Conservation (phyloP, 2,113 vertebrate species). For the Silurus asotus region DNA sequence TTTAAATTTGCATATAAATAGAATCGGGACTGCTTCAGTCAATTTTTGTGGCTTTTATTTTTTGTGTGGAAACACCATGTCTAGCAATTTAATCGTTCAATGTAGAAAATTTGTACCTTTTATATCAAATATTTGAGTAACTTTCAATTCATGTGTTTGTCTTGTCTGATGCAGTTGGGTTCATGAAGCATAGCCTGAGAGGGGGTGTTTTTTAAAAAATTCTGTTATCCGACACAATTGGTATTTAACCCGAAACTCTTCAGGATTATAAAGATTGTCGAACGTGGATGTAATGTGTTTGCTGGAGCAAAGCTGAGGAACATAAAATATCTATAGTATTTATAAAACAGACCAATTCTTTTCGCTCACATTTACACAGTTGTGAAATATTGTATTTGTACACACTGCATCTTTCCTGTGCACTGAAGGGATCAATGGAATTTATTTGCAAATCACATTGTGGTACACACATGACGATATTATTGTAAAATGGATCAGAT, state of each 20-base stretch:
- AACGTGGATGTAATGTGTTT: background rate
- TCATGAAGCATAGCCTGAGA: background rate
- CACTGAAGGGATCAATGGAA: background rate
- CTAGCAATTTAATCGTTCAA: background rate
- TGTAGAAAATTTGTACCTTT: background rate
- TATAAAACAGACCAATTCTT: background rate
- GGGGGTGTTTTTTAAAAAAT: background rate
- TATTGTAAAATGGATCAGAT: background rate
- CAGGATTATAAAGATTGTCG: background rate
- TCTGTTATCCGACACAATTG: background rate
- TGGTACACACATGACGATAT: background rate
- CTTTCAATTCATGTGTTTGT: background rate
- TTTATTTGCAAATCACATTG: background rate
- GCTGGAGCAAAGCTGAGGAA: background rate
- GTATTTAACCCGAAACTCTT: too few relatives aligned
- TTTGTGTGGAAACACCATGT: background rate
- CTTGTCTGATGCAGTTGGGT: background rate
- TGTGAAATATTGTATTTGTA: background rate
- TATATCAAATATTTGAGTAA: background rate
- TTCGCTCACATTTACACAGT: too few relatives aligned
- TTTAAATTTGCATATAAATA: conserved; percentile 32
- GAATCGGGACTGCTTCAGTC: background rate
- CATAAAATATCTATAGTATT: background rate
- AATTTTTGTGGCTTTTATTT: background rate
- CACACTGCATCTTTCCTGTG: too few relatives aligned